phyloP scores from a whole-genome alignment of 2,888 invertebrate species.

The Ichneumoninae sp. region DNA sequence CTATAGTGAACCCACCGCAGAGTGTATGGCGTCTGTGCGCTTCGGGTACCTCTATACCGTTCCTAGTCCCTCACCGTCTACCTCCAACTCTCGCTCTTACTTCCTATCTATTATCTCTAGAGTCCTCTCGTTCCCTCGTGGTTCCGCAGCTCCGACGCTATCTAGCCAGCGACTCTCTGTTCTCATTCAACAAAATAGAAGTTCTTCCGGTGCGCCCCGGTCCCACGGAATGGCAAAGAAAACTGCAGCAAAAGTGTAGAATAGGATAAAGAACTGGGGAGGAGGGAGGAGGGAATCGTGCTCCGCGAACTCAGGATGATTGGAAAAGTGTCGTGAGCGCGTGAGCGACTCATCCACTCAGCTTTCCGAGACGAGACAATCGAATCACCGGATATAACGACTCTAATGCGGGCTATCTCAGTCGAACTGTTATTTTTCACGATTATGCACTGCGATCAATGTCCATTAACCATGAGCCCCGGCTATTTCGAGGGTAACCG shows the following conservation, averaged over 20 bases:
- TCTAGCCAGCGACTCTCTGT: slow-evolving; percentile 44
- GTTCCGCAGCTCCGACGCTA: slow-evolving; percentile 24
- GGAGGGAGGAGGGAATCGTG: neutral
- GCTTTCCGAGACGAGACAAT: slow-evolving; percentile 44
- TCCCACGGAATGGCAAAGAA: slow-evolving; percentile 54
- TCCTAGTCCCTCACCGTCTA: slow-evolving; percentile 18
- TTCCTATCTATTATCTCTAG: slow-evolving; percentile 59
- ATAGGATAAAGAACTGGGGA: slow-evolving; percentile 19
- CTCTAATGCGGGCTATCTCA: slow-evolving; percentile 54
- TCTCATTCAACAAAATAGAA: slow-evolving; percentile 62
- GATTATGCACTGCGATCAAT: slow-evolving; percentile 63
- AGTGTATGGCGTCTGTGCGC: slow-evolving; percentile 12
- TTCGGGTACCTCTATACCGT: slow-evolving; percentile 9
- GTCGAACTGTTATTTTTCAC: slow-evolving; percentile 60
- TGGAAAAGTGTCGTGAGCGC: slow-evolving; percentile 65
- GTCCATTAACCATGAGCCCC: slow-evolving; percentile 51
- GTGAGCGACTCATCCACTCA: slow-evolving; percentile 60
- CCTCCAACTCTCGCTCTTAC: slow-evolving; percentile 21
- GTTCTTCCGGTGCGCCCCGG: slow-evolving; percentile 42
- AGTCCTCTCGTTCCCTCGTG: slow-evolving; percentile 29
- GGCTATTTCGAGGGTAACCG: slow-evolving; percentile 35
- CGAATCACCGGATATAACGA: slow-evolving; percentile 64
- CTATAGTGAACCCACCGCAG: slow-evolving; percentile 12
- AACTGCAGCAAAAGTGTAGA: slow-evolving; percentile 55
- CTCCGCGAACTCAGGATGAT: slow-evolving; percentile 61